Conservation (phyloP, 2,888 invertebrate species). For the Pseudococcus longispinus region DNA sequence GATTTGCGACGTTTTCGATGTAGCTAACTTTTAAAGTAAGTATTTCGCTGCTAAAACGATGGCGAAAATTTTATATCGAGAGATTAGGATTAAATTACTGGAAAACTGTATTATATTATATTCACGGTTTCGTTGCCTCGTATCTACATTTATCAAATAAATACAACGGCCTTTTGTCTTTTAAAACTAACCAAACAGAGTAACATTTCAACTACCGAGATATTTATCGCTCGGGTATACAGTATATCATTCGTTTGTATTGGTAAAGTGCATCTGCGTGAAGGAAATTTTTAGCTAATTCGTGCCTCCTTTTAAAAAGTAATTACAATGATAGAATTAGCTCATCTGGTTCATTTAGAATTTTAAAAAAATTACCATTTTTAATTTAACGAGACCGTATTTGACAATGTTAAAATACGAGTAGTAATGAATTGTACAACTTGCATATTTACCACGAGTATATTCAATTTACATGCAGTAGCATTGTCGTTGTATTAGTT, state of each 20-base stretch:
- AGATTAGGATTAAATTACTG: conserved; percentile 12
- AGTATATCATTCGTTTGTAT: background rate
- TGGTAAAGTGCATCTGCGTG: background rate
- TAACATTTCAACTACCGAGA: background rate
- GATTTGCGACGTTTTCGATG: background rate
- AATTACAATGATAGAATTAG: background rate
- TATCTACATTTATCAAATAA: conserved; percentile 35
- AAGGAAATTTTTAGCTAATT: background rate
- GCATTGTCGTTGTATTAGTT: background rate
- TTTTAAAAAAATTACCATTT: background rate
- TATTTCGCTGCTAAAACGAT: background rate
- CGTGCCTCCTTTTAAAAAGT: background rate
- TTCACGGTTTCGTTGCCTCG: background rate
- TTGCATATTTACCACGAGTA: background rate
- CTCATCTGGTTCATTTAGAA: background rate
- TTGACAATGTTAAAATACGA: background rate
- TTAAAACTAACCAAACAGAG: background rate
- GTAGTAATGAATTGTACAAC: background rate
- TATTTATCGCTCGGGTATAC: background rate
- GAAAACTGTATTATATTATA: background rate
- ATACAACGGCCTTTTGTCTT: background rate
- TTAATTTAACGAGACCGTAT: background rate
- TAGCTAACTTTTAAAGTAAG: background rate
- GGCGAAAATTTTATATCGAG: conserved; percentile 19
- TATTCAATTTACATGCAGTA: background rate